Base-by-base conservation (phyloP, 1,140 invertebrate species). In the Listronotus oregonensis region DNA sequence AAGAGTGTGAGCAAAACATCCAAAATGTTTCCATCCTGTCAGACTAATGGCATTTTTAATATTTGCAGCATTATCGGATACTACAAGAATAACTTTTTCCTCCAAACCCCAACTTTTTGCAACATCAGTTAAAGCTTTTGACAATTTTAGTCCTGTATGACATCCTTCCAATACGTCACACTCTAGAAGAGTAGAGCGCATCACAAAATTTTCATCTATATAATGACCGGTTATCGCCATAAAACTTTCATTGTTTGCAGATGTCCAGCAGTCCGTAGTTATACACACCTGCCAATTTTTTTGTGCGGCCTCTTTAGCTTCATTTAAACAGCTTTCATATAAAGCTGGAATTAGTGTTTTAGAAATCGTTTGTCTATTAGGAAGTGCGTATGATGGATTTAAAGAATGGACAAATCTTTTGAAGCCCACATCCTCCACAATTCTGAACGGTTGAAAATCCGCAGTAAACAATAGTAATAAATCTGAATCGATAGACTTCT, bases 261-360 rank as follows among this genome's bases (percentile, higher is more conserved):
- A 77, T 12, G 73, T 77, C 75, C 75, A 78, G n/a, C 70, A 55
- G 69, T 78, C 77, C 34, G 75, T 76, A 6, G 70, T 74, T n/a
- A 77, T 14, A 57, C 65, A 75, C 4, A 74, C 47, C 46, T n/a
- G n/a, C n/a, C n/a, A n/a, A n/a, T n/a, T 44, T 39, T 31, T 7
- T 44, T 21, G 39, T 37, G 39, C 59, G 37, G 62, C 49, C 50
- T 15, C 58, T 42, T 43, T 61, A 64, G 63, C 69, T 71, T 66
- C 51, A 47, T 43, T 44, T 57, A 39, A 39, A 70, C 12, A 18
- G 17, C 31, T 39, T 55, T 54, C 42, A 62, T 70, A 65, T 11
- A 63, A 18, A 12, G 56, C 42, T 46, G 43, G 43, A 9, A 70
- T 50, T 32, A 68, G 44, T 12, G 18, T 65, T 17, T 55, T 55